Evolutionary conservation across 1,140 invertebrate genomes (phyloP).

Genomic region (Trachymyrmex cornetzi): DNA sequence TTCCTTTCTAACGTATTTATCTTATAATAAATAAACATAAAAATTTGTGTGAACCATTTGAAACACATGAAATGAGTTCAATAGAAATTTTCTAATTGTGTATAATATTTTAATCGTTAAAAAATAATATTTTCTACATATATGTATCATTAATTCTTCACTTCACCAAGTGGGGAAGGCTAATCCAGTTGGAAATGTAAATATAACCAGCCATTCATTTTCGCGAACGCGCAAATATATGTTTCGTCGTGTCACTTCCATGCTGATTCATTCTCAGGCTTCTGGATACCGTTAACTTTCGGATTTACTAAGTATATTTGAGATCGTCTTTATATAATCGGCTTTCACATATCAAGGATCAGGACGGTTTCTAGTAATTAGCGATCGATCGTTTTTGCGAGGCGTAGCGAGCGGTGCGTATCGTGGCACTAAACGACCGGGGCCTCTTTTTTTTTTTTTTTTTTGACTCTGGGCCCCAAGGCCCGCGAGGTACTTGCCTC

Average conservation of each 20-base stretch:
- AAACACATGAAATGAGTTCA: too few relatives aligned
- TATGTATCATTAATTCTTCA: not conserved
- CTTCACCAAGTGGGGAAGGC: slow-evolving; percentile 10
- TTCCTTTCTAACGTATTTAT: too few relatives aligned
- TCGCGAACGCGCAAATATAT: slow-evolving; percentile 30
- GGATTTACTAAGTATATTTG: slow-evolving; percentile 48
- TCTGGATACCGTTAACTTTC: slow-evolving; percentile 43
- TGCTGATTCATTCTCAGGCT: slow-evolving; percentile 31
- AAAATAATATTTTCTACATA: not conserved
- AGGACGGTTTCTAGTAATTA: slow-evolving; percentile 66
- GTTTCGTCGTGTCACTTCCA: slow-evolving; percentile 40
- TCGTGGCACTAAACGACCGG: slow-evolving; percentile 68
- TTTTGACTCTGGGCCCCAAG: slow-evolving; percentile 57
- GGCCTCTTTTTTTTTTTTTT: slow-evolving; percentile 65
- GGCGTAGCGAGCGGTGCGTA: slow-evolving; percentile 38
- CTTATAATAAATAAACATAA: too few relatives aligned
- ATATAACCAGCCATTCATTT: slow-evolving; percentile 41
- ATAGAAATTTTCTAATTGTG: too few relatives aligned
- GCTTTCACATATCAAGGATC: slow-evolving; percentile 59
- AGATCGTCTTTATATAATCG: slow-evolving; percentile 58
- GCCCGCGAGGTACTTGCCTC: slow-evolving; percentile 67
- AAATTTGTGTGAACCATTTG: too few relatives aligned
- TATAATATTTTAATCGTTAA: not conserved
- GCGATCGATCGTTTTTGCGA: slow-evolving; percentile 63
- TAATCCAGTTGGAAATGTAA: slow-evolving; percentile 51